Evolutionary conservation across 2,888 invertebrate species (phyloP), one percentile per base, ranked within the genome.

Genomic region (Podotricha telesiphe): DNA sequence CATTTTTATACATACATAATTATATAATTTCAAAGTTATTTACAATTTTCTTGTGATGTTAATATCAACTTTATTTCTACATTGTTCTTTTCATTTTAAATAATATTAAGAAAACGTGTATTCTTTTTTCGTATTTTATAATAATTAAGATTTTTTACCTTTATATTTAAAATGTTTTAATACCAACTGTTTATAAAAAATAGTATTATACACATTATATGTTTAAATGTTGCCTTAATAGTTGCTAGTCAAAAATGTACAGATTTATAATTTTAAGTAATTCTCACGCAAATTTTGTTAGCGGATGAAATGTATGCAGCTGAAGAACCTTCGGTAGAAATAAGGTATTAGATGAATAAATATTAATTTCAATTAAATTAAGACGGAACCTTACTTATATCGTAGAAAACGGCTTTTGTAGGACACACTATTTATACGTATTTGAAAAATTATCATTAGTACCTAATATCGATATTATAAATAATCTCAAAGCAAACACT

Each of bases 151-250:
- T 59, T 59, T 50, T 59, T 17, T 59, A 59, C 59, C n/a, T 45
- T 59, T 45, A 42, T 59, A 59, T 40, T 45, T 22, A 20, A 59
- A 11, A 45, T 11, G 45, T 10, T 22, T 59, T 4, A 59, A 5
- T 59, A 59, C 42, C 4, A 59, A 59, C 45, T 10, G 11, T 65
- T 68, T 65, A 42, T 56, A 37, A 68, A n/a, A 63, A 37, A 62
- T 19, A 47, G 11, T 13, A 56, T 50, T 42, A 48, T 58, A 56
- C 28, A 58, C 34, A 37, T 47, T 28, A 48, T 62, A 62, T 50
- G 48, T 48, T 62, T 34, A 48, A 62, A 82, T 77, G 77, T 79
- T 84, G 86, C 87, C 87, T 88, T 87, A 84, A 80, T 86, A 88
- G 84, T 81, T 80, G 79, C 87, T 88, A 87, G 87, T 86, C 69